Conservation (phyloP, 2,797 vertebrate species). For the Salmo trutta region DNA sequence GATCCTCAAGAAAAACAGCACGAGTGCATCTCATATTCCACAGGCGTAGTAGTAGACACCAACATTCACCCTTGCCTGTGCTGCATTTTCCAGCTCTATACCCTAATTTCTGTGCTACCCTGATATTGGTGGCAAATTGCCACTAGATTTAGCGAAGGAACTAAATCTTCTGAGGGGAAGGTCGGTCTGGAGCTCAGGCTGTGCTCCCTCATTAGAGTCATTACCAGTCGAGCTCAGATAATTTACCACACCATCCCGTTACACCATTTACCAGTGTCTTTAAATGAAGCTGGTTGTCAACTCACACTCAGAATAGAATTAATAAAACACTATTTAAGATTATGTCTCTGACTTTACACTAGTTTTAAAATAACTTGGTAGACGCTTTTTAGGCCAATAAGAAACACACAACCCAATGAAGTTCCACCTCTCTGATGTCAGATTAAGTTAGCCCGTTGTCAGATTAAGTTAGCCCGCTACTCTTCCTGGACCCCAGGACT, state of each 20-base stretch:
- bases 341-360: conserved; percentile 8
- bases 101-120: not conserved
- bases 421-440: conserved; percentile 2
- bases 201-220: conserved; percentile 1
- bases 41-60: not conserved
- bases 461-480: too few species aligned
- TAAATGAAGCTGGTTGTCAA: not conserved
- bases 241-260: not conserved
- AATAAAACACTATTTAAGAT: conserved; percentile 3
- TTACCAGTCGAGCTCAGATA: not conserved
- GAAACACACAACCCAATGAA: not conserved
- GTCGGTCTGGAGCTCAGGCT: not conserved
- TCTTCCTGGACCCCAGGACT: too few species aligned
- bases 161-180: not conserved
- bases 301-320: not conserved
- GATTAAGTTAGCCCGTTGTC: conserved; percentile 5
- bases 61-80: not conserved
- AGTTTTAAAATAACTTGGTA: not conserved
- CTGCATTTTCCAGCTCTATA: not conserved
- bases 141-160: conserved; percentile 5
- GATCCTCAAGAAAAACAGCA: not conserved
- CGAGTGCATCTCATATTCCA: not conserved
- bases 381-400: not conserved
- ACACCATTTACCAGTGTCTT: not conserved
- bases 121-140: conserved; percentile 5